Conservation (phyloP, 2,797 vertebrate genomes). For the Poecilia gillii region DNA sequence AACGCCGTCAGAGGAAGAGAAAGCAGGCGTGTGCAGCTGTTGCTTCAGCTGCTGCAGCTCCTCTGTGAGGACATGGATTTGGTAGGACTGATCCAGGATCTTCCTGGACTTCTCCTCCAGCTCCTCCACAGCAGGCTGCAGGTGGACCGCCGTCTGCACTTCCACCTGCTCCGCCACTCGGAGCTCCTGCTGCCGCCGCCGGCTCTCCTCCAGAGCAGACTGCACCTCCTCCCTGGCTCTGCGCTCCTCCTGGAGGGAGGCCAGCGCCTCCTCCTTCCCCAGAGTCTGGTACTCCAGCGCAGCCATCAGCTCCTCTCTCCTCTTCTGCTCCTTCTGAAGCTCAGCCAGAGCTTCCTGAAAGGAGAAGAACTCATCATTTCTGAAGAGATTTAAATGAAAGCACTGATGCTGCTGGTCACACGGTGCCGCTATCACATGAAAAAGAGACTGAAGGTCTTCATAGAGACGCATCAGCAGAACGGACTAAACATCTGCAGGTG, state of each 20-base stretch:
- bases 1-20: neutral
- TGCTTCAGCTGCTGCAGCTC: slow-evolving; percentile 44
- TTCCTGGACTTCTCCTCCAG: slow-evolving; percentile 33
- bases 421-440: neutral
- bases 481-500: too few species aligned
- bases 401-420: neutral
- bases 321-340: slow-evolving; percentile 56
- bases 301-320: slow-evolving; percentile 30
- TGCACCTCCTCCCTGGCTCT: slow-evolving; percentile 27
- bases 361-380: neutral
- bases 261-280: slow-evolving; percentile 55
- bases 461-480: neutral
- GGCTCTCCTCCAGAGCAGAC: slow-evolving; percentile 15
- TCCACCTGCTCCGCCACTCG: slow-evolving; percentile 9
- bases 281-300: slow-evolving; percentile 56
- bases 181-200: too few species aligned
- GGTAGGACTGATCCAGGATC: slow-evolving; percentile 33
- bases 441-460: neutral
- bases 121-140: slow-evolving; percentile 32
- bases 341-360: slow-evolving; percentile 55
- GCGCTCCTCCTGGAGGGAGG: slow-evolving; percentile 50
- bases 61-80: slow-evolving; percentile 30
- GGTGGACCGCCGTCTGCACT: slow-evolving; percentile 5
- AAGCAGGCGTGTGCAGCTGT: slow-evolving; percentile 9
- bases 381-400: too few species aligned